Evolutionary conservation across 2,797 vertebrate species (phyloP).

Genomic region (Macropus fuliginosus): DNA sequence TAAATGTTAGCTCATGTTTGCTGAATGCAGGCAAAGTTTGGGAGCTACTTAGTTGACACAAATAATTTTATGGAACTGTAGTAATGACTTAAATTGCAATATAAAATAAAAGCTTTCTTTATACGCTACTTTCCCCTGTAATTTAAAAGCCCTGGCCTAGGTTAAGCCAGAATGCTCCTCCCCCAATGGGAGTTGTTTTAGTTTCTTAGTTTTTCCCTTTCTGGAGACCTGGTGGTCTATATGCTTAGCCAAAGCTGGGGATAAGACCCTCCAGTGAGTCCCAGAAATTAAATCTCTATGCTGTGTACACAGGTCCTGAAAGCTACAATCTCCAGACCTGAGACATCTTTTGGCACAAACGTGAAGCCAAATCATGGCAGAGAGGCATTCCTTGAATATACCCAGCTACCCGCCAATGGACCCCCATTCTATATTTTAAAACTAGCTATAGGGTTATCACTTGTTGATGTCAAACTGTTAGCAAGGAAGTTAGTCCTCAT

Average conservation of each 20-base stretch:
- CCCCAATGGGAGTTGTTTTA: conserved; percentile 80
- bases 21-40: not conserved
- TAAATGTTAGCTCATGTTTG: not conserved
- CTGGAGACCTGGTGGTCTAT: conserved; percentile 20
- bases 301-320: conserved; percentile 68
- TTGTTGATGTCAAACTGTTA: conserved; percentile 70
- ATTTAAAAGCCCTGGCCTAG: conserved; percentile 66
- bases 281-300: conserved; percentile 76
- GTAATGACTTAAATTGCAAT: not conserved
- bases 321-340: conserved; percentile 67
- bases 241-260: conserved; percentile 75
- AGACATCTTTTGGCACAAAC: conserved; percentile 69
- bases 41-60: not conserved
- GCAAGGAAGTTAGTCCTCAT: conserved; percentile 54
- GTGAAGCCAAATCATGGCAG: conserved; percentile 74
- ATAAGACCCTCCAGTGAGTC: conserved; percentile 72
- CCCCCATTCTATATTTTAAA: conserved; percentile 76
- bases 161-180: conserved; percentile 64
- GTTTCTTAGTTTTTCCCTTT: conserved; percentile 74
- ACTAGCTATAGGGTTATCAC: conserved; percentile 73
- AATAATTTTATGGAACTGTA: not conserved
- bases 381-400: conserved; percentile 73
- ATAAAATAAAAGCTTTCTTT: not conserved
- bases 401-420: conserved; percentile 73
- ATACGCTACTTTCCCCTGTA: not conserved